Percentiles rank a stretch among this genome's conserved stretches.
Conservation (phyloP, 1,140 invertebrate genomes). For the Papilio polyxenes region DNA sequence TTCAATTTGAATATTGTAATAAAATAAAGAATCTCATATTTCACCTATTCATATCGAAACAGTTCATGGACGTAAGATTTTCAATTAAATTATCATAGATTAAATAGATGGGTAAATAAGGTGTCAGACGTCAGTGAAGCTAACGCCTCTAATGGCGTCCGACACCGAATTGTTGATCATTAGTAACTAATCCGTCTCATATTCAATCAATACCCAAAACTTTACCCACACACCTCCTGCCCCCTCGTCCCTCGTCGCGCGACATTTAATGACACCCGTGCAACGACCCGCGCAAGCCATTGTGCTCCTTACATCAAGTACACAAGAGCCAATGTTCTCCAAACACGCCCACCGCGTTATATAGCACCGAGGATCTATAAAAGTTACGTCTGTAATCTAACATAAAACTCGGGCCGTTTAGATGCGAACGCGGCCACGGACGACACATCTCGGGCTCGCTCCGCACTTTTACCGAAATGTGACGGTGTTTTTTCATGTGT, state of each 20-base stretch:
- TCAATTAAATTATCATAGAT: background rate
- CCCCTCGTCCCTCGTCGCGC: slow-evolving; percentile 75
- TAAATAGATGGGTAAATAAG: slow-evolving; percentile 5
- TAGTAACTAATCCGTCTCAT: slow-evolving; percentile 79
- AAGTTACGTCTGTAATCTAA: slow-evolving; percentile 81
- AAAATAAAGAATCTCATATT: background rate
- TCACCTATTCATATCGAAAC: background rate
- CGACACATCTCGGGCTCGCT: slow-evolving; percentile 79
- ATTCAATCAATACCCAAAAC: slow-evolving; percentile 81
- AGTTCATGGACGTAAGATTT: background rate
- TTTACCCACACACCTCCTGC: slow-evolving; percentile 77
- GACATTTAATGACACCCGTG: slow-evolving; percentile 81
- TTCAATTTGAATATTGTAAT: background rate
- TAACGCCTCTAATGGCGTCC: slow-evolving; percentile 57
- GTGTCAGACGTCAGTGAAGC: slow-evolving; percentile 40
- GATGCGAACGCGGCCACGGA: slow-evolving; percentile 80
- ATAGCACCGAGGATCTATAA: slow-evolving; percentile 81
- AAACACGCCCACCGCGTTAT: slow-evolving; percentile 77
- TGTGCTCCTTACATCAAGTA: slow-evolving; percentile 59
- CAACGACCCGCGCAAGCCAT: slow-evolving; percentile 59
- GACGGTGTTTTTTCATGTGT: slow-evolving; percentile 69
- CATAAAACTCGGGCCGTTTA: slow-evolving; percentile 81
- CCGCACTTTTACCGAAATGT: slow-evolving; percentile 79
- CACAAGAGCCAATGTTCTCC: slow-evolving; percentile 65
- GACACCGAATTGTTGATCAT: slow-evolving; percentile 77